Evolutionary conservation across 1,140 invertebrate genomes (phyloP).

Genomic region (Bacillus rossius): DNA sequence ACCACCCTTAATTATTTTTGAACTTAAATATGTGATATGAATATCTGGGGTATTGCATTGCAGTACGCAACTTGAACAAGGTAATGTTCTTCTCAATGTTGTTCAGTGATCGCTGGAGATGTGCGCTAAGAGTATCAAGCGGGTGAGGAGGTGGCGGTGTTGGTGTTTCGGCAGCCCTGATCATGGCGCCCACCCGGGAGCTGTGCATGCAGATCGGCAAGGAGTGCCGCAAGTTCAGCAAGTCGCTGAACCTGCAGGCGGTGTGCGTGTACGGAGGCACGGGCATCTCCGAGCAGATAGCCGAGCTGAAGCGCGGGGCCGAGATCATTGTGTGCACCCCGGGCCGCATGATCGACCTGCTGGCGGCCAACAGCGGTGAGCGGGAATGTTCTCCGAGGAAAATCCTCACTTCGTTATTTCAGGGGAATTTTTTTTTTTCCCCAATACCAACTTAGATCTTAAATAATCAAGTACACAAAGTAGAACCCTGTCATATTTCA

Average conservation of each 20-base stretch:
- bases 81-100: too few relatives aligned
- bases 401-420: conserved; percentile 10
- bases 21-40: too few relatives aligned
- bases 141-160: too few relatives aligned
- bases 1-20: too few relatives aligned
- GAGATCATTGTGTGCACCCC: conserved; percentile 99
- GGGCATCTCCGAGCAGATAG: conserved; percentile 95
- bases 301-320: conserved; percentile 94
- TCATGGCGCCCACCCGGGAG: conserved; percentile 98
- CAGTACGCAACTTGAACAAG: too few relatives aligned
- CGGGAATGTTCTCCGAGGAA: too few relatives aligned
- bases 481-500: too few relatives aligned
- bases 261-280: conserved; percentile 99
- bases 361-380: conserved; percentile 91
- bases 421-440: conserved; percentile 3
- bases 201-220: conserved; percentile 98
- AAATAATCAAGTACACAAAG: too few relatives aligned
- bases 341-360: conserved; percentile 99
- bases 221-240: conserved; percentile 95
- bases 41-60: too few relatives aligned
- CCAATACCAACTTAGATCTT: not conserved
- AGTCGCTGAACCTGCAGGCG: conserved; percentile 75
- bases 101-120: too few relatives aligned
- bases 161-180: conserved; percentile 60
- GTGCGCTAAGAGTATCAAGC: too few relatives aligned